phyloP scores from a whole-genome alignment of 2,797 vertebrate genomes.

The Clamator glandarius region DNA sequence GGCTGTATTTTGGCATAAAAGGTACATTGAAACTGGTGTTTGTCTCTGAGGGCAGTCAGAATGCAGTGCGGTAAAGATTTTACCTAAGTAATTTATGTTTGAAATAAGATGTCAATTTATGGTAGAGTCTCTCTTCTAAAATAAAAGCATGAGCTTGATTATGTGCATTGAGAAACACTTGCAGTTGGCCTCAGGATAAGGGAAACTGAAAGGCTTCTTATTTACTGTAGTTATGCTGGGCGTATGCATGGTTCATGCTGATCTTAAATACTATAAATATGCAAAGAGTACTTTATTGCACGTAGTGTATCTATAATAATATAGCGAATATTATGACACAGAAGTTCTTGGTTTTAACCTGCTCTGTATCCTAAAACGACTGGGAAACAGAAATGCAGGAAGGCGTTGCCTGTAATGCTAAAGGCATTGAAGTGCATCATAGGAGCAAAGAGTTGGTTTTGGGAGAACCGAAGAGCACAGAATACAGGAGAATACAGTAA shows the following conservation, averaged over 20 bases:
- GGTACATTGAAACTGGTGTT: background rate
- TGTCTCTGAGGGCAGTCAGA: background rate
- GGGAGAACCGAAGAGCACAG: background rate
- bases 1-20: background rate
- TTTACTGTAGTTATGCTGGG: background rate
- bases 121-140: background rate
- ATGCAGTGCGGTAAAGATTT: background rate
- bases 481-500: background rate
- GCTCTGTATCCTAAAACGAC: background rate
- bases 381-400: no score
- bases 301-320: background rate
- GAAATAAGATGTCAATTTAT: background rate
- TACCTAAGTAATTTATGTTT: rapidly evolving
- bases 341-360: background rate
- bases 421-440: no score
- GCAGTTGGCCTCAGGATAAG: background rate
- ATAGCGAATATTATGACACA: background rate
- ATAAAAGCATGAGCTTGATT: background rate
- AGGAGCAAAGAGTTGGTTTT: background rate
- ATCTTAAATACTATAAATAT: background rate
- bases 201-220: background rate
- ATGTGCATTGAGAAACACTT: background rate
- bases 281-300: background rate
- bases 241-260: background rate
- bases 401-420: no score